Percentiles rank a stretch among this genome's conserved stretches.
Conservation (phyloP, 2,797 vertebrate genomes). For the Delichon dasypus region DNA sequence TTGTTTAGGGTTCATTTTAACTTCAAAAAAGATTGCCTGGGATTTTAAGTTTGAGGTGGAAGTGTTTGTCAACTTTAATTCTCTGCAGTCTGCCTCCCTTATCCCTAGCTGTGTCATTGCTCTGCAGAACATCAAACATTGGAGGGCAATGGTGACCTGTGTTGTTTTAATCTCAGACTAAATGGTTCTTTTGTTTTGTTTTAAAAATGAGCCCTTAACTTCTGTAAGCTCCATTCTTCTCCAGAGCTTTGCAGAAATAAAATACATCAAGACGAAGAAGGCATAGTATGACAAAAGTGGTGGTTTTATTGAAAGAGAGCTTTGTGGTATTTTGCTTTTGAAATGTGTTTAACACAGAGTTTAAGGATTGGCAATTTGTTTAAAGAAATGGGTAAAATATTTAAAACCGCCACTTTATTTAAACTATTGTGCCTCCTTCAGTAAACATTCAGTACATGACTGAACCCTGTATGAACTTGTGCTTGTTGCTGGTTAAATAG, state of each 20-base stretch:
- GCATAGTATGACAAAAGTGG: constrained; percentile 40
- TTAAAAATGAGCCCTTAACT: constrained; percentile 59
- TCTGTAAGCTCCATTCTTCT: constrained; percentile 49
- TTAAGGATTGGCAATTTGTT: constrained; percentile 81
- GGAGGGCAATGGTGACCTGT: constrained; percentile 28
- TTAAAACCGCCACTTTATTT: constrained; percentile 81
- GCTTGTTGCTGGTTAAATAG: constrained; percentile 80
- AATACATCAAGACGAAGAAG: constrained; percentile 31
- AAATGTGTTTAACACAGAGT: constrained; percentile 75
- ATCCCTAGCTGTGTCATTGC: not conserved
- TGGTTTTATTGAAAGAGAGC: constrained; percentile 70
- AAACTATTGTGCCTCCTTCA: constrained; percentile 82
- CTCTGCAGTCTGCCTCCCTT: not conserved
- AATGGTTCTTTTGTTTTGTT: constrained; percentile 51
- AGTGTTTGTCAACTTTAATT: not conserved
- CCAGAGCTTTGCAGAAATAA: constrained; percentile 53
- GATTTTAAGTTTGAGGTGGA: not conserved
- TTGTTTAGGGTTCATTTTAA: not conserved
- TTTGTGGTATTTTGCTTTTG: constrained; percentile 75
- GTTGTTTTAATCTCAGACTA: constrained; percentile 57
- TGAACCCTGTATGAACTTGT: constrained; percentile 85
- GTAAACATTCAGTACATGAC: constrained; percentile 81
- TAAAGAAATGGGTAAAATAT: constrained; percentile 84
- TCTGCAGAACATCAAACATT: constrained; percentile 15
- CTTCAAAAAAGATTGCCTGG: not conserved